Evolutionary conservation across 2,113 vertebrate species (phyloP), one percentile per base, ranked within the genome.

Genomic region (Jaculus jaculus): DNA sequence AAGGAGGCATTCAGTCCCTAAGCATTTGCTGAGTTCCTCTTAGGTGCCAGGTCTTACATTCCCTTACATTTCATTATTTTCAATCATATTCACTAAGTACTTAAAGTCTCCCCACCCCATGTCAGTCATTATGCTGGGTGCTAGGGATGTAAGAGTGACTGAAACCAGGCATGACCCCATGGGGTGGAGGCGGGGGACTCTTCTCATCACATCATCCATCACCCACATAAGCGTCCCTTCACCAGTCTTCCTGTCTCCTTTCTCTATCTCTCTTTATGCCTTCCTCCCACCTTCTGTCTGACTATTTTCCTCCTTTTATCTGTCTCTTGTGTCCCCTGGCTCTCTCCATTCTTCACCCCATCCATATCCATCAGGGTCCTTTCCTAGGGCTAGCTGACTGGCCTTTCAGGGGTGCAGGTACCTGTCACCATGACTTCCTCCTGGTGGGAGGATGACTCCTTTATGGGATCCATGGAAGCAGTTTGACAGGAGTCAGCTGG

Each of bases 401-500:
- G 69, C 75, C 54, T 68, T 51, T 83, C 24, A 0, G 23, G 28
- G 61, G 10, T 75, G 28, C 81, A 85, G 83, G 84, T 51, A 13
- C 65, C 82, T 80, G 79, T 69, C 73, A 58, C 37, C 58, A 83
- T 4, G 1, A 15, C 80, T 94, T 91, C 39, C 74, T 92, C 32
- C 61, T 69, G 37, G 89, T 81, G 79, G 93, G 71, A 94, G 15
- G 81, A 28, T 85, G 92, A 78, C 81, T 96, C 80, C 0, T 94
- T 97, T 93, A 93, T 81, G 84, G 66, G 30, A 61, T 88, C 0
- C 51, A 51, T 32, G 8, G 0, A 89, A 18, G 30, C 91, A 85
- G 20, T 86, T 47, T 82, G 94, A 94, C 80, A 74, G 93, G 54
- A 94, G 88, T 91, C 58, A 42, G 26, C 84, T 61, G 37, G 65